Percentiles rank a stretch among this genome's conserved stretches.
phyloP scores from a whole-genome alignment of 2,113 vertebrate genomes.

The Pyrgilauda ruficollis region DNA sequence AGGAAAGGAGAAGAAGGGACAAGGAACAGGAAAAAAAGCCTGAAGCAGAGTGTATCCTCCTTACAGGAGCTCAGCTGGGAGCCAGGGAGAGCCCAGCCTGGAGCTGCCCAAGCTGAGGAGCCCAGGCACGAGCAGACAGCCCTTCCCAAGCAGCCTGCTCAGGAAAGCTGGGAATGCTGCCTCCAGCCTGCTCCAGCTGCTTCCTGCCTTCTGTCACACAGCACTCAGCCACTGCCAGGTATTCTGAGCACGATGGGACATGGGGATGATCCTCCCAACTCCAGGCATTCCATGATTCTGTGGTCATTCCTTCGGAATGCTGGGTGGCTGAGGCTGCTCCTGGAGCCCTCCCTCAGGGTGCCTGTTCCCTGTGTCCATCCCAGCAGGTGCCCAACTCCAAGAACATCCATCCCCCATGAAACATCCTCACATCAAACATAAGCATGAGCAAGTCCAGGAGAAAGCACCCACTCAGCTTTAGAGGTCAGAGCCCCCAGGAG shows the following conservation, averaged over 20 bases:
- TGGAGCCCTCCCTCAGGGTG: rapidly evolving
- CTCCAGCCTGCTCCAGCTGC: neutral
- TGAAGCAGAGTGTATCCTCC: neutral
- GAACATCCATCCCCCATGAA: neutral
- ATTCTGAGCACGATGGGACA: neutral
- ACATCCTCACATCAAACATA: neutral
- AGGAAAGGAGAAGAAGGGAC: neutral
- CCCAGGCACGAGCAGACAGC: rapidly evolving
- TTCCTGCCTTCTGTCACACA: neutral
- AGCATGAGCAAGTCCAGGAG: rapidly evolving
- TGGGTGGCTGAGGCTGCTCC: neutral
- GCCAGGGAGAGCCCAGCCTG: neutral
- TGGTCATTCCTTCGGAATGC: neutral
- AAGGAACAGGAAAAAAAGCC: neutral
- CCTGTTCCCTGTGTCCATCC: neutral
- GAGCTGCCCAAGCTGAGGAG: neutral
- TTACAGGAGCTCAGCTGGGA: neutral
- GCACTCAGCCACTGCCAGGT: neutral
- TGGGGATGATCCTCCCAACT: neutral
- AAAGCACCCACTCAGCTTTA: neutral
- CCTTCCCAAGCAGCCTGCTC: neutral
- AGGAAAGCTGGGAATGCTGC: neutral
- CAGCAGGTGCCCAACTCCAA: neutral
- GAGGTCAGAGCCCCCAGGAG: neutral
- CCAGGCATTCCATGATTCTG: neutral